Percentiles rank a stretch among this genome's conserved stretches.
phyloP scores from a whole-genome alignment of 2,888 invertebrate species.

The Drosophila meridionalis region DNA sequence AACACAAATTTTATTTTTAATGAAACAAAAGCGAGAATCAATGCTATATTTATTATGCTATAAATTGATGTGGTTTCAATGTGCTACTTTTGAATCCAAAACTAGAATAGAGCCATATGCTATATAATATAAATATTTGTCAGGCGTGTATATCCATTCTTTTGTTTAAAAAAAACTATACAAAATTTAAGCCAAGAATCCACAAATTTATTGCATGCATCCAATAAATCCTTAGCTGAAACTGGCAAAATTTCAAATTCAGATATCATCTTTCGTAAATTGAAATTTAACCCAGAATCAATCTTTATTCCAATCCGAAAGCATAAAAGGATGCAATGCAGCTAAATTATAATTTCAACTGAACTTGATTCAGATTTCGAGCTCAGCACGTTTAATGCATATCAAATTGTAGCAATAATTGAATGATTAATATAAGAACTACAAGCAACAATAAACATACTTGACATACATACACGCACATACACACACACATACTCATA shows the following conservation, averaged over 20 bases:
- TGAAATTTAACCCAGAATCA: neutral
- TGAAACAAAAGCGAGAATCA: too few species aligned
- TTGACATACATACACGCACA: neutral
- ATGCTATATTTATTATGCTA: too few species aligned
- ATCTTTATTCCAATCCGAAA: neutral
- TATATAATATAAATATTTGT: too few species aligned
- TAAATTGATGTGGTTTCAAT: too few species aligned
- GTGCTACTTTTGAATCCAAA: too few species aligned
- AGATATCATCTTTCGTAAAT: neutral
- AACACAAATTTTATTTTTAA: too few species aligned
- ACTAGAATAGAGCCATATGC: too few species aligned
- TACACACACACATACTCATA: constrained; percentile 14
- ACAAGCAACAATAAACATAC: neutral
- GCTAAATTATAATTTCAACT: neutral
- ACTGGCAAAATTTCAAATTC: neutral
- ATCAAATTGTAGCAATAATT: neutral
- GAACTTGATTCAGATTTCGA: neutral
- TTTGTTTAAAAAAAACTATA: too few species aligned
- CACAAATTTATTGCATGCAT: neutral
- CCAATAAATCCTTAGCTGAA: neutral
- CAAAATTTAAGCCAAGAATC: neutral
- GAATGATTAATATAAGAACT: constrained; percentile 1
- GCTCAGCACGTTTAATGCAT: neutral
- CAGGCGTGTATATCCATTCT: too few species aligned
- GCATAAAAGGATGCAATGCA: neutral